Evolutionary conservation across 2,797 vertebrate genomes (phyloP), one percentile per base, ranked within the genome.

Genomic region (Masticophis lateralis): DNA sequence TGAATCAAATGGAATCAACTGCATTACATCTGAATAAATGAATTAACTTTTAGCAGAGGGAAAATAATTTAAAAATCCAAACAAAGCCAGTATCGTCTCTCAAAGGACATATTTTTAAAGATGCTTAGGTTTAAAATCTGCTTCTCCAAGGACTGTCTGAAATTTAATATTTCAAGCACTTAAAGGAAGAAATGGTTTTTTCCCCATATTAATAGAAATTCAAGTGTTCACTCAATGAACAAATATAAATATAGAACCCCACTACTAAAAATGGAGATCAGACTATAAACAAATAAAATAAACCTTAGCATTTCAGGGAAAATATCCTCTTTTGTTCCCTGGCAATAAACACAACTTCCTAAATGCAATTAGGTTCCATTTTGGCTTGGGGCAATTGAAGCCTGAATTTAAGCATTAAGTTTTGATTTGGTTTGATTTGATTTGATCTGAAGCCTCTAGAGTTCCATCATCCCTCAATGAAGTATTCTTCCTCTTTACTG

Each of bases 41-140:
- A 59, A 57, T 55, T 91, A 92, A 28, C 32, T 87, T 14, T 56
- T 28, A 79, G 61, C 53, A 47, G 28, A 3, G 0, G 51, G n/a
- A 3, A 57, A 79, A 91, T 27, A 89, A 86, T 0, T 0, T 43
- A 16, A 32, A 28, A 13, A 87, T 27, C 43, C 3, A 89, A 87
- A 28, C 47, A 63, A 55, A 93, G 43, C 0, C 5, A 37, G 66
- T 4, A 60, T 7, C 4, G 0, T 0, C 0, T 88, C 27, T 87
- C 83, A 95, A 59, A 69, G 14, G 90, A 47, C 3, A 20, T 55
- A n/a, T 90, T 47, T 14, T 92, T 18, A 5, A 43, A 66, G 43
- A 86, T n/a, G 18, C 4, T 91, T 16, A 91, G 60, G 14, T 66
- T 69, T 89, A 92, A 92, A 89, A 87, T 60, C 32, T 66, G 47